A percentile compares a stretch with the other conserved stretches of the same genome.
These are phyloP conservation scores for Eurystomus glaucurus DNA, from an alignment of 2,797 vertebrate species.

Conservation along the genomic window DNA sequence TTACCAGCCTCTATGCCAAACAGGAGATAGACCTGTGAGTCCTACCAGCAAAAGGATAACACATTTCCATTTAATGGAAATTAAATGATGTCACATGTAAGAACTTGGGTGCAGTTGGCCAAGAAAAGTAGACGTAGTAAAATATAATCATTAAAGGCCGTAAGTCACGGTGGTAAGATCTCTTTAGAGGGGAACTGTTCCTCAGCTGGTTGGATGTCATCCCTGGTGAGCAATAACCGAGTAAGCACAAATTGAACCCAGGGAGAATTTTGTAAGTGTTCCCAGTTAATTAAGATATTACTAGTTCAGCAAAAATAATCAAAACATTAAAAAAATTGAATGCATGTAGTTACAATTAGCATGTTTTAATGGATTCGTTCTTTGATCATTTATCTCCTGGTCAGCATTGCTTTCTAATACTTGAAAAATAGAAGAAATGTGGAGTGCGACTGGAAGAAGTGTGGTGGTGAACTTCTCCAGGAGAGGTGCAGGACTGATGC, in stretches of 20 bases:
- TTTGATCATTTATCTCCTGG: background rate
- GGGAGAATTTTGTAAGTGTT: background rate
- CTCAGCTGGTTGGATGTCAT: background rate
- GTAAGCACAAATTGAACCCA: background rate
- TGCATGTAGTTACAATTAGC: background rate
- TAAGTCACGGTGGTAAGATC: background rate
- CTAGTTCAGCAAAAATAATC: conserved; percentile 3
- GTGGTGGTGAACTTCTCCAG: background rate
- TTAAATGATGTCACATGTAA: background rate
- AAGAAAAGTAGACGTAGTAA: background rate
- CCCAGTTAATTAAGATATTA: conserved; percentile 9
- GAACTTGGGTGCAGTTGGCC: background rate
- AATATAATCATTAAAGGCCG: background rate
- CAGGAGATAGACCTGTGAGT: background rate
- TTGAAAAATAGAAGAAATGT: background rate
- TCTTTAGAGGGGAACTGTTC: background rate
- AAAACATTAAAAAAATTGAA: background rate
- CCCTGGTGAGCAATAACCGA: background rate
- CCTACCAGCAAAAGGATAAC: background rate
- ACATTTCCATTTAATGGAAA: background rate
- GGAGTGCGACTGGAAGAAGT: background rate
- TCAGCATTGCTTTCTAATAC: background rate
- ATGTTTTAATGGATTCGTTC: background rate
- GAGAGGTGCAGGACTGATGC: background rate
- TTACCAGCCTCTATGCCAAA: background rate